Percentiles rank a stretch among this genome's conserved stretches.
These are phyloP conservation scores for Passer domesticus DNA, from an alignment of 2,113 vertebrate species.

Conservation along the genomic window DNA sequence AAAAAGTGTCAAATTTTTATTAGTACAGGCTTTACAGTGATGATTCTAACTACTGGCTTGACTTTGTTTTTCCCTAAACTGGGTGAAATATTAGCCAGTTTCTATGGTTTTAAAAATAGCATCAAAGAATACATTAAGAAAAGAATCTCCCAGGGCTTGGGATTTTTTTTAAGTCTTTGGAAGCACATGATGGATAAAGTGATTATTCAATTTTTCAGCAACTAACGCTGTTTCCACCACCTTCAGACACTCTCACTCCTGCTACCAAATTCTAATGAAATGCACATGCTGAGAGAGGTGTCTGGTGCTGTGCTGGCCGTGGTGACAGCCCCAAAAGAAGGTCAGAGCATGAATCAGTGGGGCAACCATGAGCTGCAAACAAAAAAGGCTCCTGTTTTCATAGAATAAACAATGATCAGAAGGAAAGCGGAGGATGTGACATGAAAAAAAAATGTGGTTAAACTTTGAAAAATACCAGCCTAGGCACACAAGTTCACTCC, in stretches of 20 bases:
- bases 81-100: slow-evolving; percentile 1
- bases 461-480: slow-evolving; percentile 63
- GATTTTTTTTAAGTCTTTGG: background rate
- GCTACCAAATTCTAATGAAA: slow-evolving; percentile 34
- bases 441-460: slow-evolving; percentile 42
- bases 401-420: slow-evolving; percentile 61
- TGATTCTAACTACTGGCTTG: slow-evolving; percentile 26
- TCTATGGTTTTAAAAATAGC: slow-evolving; percentile 1
- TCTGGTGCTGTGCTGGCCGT: slow-evolving; percentile 30
- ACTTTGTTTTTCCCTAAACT: slow-evolving; percentile 46
- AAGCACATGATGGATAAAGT: slow-evolving; percentile 31
- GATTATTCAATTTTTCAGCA: slow-evolving; percentile 42
- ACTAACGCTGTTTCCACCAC: slow-evolving; percentile 59
- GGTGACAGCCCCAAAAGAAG: slow-evolving; percentile 6
- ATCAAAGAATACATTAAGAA: slow-evolving; percentile 3
- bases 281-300: slow-evolving; percentile 24
- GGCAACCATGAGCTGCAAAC: slow-evolving; percentile 21
- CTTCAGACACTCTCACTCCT: slow-evolving; percentile 49
- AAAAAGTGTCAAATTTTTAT: slow-evolving; percentile 58
- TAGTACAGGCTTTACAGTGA: slow-evolving; percentile 23
- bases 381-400: slow-evolving; percentile 60
- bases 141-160: background rate
- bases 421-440: slow-evolving; percentile 60
- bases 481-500: slow-evolving; percentile 59
- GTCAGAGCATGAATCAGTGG: slow-evolving; percentile 58